phyloP scores from a whole-genome alignment of 2,888 invertebrate genomes.

The Timema cristinae region DNA sequence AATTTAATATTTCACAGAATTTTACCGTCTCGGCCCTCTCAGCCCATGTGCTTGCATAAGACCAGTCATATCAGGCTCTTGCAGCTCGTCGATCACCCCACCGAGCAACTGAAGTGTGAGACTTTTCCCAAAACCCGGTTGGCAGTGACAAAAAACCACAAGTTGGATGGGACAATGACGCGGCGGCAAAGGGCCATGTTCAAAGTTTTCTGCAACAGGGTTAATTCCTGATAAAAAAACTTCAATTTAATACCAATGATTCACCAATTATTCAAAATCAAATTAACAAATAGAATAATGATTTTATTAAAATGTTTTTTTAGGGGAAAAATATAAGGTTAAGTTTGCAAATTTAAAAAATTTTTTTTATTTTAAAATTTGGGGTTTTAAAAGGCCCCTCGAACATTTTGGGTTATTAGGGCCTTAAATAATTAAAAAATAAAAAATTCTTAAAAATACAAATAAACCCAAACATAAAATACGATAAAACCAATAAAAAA shows the following conservation, averaged over 20 bases:
- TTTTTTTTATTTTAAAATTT: no score
- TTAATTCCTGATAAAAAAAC: constrained; percentile 42
- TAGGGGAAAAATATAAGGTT: no score
- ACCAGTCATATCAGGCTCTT: constrained; percentile 38
- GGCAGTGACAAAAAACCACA: constrained; percentile 58
- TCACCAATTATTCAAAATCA: neutral
- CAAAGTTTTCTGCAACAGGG: constrained; percentile 51
- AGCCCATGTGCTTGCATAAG: constrained; percentile 50
- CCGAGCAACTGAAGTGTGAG: constrained; percentile 50
- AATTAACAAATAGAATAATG: neutral
- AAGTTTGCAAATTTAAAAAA: no score
- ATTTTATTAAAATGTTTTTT: no score
- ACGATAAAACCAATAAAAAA: no score
- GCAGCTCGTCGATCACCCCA: constrained; percentile 29
- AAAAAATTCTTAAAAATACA: no score
- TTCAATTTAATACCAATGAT: neutral
- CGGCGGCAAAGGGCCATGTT: constrained; percentile 26
- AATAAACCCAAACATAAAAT: no score
- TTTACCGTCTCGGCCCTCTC: constrained; percentile 58
- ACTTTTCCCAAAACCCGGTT: constrained; percentile 61
- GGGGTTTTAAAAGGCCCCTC: no score
- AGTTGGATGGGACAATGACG: constrained; percentile 41
- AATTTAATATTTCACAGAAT: neutral
- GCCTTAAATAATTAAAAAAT: no score
- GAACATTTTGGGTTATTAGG: no score